Evolutionary conservation across 2,888 invertebrate species (phyloP), one percentile per base, ranked within the genome.

Genomic region (Anoncus sp.): DNA sequence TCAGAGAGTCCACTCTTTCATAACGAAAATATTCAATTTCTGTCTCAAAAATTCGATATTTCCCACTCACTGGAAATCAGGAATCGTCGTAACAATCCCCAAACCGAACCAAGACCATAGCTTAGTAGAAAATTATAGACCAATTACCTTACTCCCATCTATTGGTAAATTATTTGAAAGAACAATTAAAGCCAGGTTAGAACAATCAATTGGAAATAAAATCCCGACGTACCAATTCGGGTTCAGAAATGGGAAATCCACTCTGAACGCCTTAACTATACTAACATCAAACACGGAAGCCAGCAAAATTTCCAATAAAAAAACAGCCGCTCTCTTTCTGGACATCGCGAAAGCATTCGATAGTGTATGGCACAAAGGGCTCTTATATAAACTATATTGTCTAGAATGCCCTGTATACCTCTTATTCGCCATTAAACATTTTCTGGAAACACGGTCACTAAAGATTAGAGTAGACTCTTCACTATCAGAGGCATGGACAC

Each of bases 101-200:
- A 75, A 75, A 38, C 43, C 67, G 10, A 20, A 70, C n/a, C 49
- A 53, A 24, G 69, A 69, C 43, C 59, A 40, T 16, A 60, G 38
- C 10, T 14, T 4, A 38, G 18, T 62, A 14, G 40, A 49, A 1
- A 63, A 53, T 31, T 65, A 72, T 24, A 20, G 71, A 40, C 76
- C 71, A 6, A 65, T 65, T 24, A 71, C 57, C 1, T 27, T 76
- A n/a, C 49, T 72, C 3, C 70, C 70, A 2, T 35, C 55, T 14
- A 62, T 72, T 3, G 71, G 65, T 1, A 72, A 76, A 24, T 12
- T 72, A 6, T 65, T 55, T 22, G 65, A 63, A 49, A 45, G 65
- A 63, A 47, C 65, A 12, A 72, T 76, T 16, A 65, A 62, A 14
- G 18, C 14, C 12, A 4, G 43, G 12, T 3, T 43, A 4, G 43